Base-by-base conservation (phyloP, 2,113 vertebrate genomes). In the Gopherus flavomarginatus region DNA sequence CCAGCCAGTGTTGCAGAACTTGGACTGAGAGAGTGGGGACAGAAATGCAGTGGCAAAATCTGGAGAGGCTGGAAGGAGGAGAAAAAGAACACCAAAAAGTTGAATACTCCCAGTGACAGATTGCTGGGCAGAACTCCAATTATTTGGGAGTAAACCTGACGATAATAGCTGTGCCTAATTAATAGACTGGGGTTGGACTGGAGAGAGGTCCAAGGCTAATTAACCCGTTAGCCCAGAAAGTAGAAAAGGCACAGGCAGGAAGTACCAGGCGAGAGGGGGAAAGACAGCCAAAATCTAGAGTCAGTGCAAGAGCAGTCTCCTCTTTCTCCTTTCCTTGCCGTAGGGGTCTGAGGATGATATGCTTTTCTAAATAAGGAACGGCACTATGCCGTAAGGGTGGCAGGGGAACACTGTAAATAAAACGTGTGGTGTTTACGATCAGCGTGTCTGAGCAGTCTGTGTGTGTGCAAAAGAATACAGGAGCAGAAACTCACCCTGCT, bases 21-120 rank as follows among this genome's bases (percentile, higher is more conserved):
- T 77, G 12, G 22, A 56, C 11, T 24, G 4, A 42, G 24, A 0
- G 0, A 38, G 6, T 5, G 38, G 0, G 0, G 35, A 27, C 38
- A 72, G 9, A 26, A 31, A 11, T 1, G 4, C 59, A 38, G 47
- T 54, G 65, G 62, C n/a, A 16, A 17, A 13, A 22, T 79, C 56
- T 72, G 52, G 38, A 42, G 38, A 4, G 47, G 53, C 16, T 6
- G 44, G 44, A 42, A 8, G 8, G 35, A 86, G 14, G 62, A 69
- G 31, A 69, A 69, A 69, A 69, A n/a, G 62, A 69, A 69, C 62
- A 69, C 17, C 31, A 47, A 57, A 84, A 77, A 11, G 24, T 49
- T 62, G 49, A 29, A 9, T 14, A 27, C 38, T 91, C 47, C 24
- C 57, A 14, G 62, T 65, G 62, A 65, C 7, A n/a, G 31, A 9